Conservation (phyloP, 2,797 vertebrate species). For the Poeciliopsis presidionis region DNA sequence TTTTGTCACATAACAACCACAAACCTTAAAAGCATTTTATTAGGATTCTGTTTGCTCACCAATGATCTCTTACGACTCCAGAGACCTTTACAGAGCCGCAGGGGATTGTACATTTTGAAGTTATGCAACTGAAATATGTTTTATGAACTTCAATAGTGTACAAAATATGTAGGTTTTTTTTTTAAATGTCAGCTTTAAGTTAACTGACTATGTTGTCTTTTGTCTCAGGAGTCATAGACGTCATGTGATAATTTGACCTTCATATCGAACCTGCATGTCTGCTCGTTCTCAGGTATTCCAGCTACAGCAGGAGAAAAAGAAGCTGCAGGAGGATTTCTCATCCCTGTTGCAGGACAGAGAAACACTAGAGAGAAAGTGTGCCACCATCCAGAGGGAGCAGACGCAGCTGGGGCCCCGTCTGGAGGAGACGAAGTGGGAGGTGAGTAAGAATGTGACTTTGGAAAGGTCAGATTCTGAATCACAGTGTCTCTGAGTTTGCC, state of each 20-base stretch:
- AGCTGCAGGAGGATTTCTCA: slow-evolving; percentile 95
- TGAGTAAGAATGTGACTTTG: slow-evolving; percentile 59
- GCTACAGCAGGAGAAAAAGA: slow-evolving; percentile 96
- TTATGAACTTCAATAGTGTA: not conserved
- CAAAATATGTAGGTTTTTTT: not conserved
- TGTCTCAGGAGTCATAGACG: not conserved
- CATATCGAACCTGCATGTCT: slow-evolving; percentile 7
- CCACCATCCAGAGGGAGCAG: slow-evolving; percentile 92
- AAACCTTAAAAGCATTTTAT: not conserved
- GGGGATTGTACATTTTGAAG: not conserved
- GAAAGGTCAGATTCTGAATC: not conserved
- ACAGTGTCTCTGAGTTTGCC: not conserved
- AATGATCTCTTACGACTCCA: not conserved
- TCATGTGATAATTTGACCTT: not conserved
- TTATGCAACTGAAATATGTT: not conserved
- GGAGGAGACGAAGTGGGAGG: slow-evolving; percentile 99
- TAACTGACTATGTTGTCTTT: not conserved
- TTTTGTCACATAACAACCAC: not conserved
- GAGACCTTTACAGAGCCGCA: not conserved
- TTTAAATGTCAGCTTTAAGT: not conserved
- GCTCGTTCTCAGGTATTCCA: slow-evolving; percentile 85
- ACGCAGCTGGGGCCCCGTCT: slow-evolving; percentile 93
- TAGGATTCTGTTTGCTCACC: not conserved
- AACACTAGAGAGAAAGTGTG: slow-evolving; percentile 89
- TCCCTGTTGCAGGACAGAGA: slow-evolving; percentile 94